phyloP scores from a whole-genome alignment of 2,797 vertebrate species.

The Trachurus trachurus region DNA sequence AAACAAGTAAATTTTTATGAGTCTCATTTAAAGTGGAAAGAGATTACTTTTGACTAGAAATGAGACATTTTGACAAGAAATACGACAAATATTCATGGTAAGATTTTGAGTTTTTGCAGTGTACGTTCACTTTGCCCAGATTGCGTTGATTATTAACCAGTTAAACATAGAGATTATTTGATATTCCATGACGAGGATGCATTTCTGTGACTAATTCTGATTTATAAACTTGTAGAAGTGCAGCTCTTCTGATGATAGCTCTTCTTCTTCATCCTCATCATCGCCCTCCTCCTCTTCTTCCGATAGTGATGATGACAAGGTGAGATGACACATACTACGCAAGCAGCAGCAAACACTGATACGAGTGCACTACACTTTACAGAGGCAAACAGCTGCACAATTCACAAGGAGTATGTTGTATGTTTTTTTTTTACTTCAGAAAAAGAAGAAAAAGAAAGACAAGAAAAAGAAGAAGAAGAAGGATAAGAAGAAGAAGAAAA shows the following conservation, averaged over 20 bases:
- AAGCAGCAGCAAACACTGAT: too few relatives aligned
- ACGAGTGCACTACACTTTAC: neutral
- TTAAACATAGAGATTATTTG: neutral
- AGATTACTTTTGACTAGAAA: too few relatives aligned
- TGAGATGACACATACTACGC: slow-evolving; percentile 20
- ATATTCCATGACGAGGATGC: neutral
- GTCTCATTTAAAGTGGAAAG: too few relatives aligned
- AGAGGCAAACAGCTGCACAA: neutral
- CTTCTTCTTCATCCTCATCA: slow-evolving; percentile 52
- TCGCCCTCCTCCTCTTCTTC: slow-evolving; percentile 67
- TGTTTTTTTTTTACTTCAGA: slow-evolving; percentile 31
- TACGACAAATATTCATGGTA: too few relatives aligned
- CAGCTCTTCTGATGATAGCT: slow-evolving; percentile 64
- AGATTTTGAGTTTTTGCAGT: too few relatives aligned
- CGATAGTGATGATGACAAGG: slow-evolving; percentile 73
- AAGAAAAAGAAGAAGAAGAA: slow-evolving; percentile 55
- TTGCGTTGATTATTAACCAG: neutral
- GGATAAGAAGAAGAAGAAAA: slow-evolving; percentile 62
- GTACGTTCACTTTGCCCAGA: too few relatives aligned
- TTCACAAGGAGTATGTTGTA: neutral
- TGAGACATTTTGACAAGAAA: too few relatives aligned
- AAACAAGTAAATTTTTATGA: too few relatives aligned
- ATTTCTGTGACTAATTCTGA: neutral
- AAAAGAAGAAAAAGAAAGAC: slow-evolving; percentile 67
- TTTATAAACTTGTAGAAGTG: slow-evolving; percentile 42